Percentiles rank a stretch among this genome's conserved stretches.
These are phyloP conservation scores for Phengaris arion DNA, from an alignment of 2,888 invertebrate species.

Conservation along the genomic window DNA sequence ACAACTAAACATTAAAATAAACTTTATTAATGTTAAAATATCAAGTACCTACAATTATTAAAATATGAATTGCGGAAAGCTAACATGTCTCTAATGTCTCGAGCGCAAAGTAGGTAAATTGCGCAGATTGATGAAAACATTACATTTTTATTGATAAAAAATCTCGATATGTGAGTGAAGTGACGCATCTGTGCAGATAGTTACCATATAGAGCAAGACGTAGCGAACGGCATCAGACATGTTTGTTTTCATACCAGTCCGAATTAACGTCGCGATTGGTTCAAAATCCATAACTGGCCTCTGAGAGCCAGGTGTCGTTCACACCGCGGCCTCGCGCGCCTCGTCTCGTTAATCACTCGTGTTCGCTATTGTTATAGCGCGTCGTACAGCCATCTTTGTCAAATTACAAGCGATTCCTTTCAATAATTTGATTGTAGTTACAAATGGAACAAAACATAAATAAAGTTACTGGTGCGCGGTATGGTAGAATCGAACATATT, in stretches of 20 bases:
- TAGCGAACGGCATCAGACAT: slow-evolving; percentile 62
- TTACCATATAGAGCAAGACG: slow-evolving; percentile 56
- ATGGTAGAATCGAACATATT: slow-evolving; percentile 60
- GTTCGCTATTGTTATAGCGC: slow-evolving; percentile 77
- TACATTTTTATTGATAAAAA: slow-evolving; percentile 61
- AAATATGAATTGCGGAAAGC: slow-evolving; percentile 25
- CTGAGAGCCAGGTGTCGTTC: slow-evolving; percentile 80
- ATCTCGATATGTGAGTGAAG: slow-evolving; percentile 54
- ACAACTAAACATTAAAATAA: no score
- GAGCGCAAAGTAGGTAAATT: slow-evolving; percentile 39
- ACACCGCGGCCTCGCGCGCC: slow-evolving; percentile 79
- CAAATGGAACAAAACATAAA: slow-evolving; percentile 65
- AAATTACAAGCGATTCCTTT: slow-evolving; percentile 74
- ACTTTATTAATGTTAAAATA: no score
- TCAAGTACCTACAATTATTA: neutral
- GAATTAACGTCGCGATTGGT: slow-evolving; percentile 79
- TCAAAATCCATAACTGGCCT: slow-evolving; percentile 80
- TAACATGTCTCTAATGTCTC: slow-evolving; percentile 34
- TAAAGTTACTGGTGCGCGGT: slow-evolving; percentile 57
- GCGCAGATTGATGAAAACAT: slow-evolving; percentile 50
- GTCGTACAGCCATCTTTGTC: slow-evolving; percentile 79
- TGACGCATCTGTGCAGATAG: slow-evolving; percentile 56
- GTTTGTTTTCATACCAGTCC: slow-evolving; percentile 79
- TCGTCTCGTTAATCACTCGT: slow-evolving; percentile 79
- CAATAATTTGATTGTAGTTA: slow-evolving; percentile 61